Evolutionary conservation across 2,888 invertebrate genomes (phyloP), one percentile per base, ranked within the genome.

Genomic region (Drosophila rellima): DNA sequence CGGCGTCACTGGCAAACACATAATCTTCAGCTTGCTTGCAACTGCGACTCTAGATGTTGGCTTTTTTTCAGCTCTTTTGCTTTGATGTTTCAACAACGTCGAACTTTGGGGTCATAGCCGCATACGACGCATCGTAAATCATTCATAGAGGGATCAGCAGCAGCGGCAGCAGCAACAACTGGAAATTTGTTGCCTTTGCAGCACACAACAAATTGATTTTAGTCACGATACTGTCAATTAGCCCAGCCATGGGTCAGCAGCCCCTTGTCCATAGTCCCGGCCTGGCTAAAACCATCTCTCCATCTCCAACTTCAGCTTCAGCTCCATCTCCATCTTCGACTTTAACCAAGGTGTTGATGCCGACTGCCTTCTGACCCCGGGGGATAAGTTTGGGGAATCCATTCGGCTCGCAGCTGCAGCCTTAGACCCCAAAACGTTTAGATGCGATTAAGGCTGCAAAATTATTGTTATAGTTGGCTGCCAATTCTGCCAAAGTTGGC

Each of bases 151-250:
- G 80, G 78, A 62, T 62, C 51, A 77, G 70, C 60, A 64, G 52
- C 47, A 42, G 42, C 72, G 45, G 65, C 68, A 59, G 55, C 57
- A 57, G 69, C 76, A 84, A 81, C 82, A 86, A 83, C 70, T 69
- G 70, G 74, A 83, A 86, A 89, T 87, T 89, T 89, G 88, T 86
- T 82, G 88, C 79, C 70, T 74, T 76, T 64, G 71, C 80, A 62
- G 82, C 78, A 86, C 72, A 82, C 85, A 90, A 91, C 91, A 91
- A 91, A 91, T 91, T 91, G 91, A 91, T 91, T 91, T 91, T 88
- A 91, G 91, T 90, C 91, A 91, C 91, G 91, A 91, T 91, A 91
- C 90, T 90, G 90, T 90, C 90, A 91, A 91, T 91, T 91, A 91
- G 89, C 84, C 89, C 89, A 90, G 88, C 84, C 90, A 90, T 84